A percentile compares a stretch with the other conserved stretches of the same genome.
Conservation (phyloP, 2,797 vertebrate genomes). For the Lacerta agilis region DNA sequence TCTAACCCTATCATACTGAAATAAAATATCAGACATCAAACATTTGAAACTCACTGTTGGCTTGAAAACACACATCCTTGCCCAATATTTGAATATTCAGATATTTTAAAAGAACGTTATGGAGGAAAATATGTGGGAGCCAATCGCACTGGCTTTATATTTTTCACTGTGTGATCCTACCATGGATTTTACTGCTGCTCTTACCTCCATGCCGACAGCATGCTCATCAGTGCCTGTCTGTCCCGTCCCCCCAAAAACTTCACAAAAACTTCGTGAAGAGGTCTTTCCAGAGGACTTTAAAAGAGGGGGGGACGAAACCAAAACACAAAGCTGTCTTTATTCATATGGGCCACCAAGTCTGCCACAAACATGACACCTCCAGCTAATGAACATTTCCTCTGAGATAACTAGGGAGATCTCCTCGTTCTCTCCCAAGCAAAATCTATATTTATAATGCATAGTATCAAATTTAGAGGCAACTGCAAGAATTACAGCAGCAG, state of each 20-base stretch:
- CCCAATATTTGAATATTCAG: not conserved
- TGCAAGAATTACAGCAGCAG: slow-evolving; percentile 39
- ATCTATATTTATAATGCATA: slow-evolving; percentile 33
- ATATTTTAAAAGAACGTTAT: not conserved
- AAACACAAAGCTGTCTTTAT: slow-evolving; percentile 56
- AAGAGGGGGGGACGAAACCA: not conserved
- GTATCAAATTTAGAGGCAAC: slow-evolving; percentile 17
- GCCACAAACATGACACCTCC: slow-evolving; percentile 47
- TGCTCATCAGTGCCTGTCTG: not conserved
- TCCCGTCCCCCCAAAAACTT: slow-evolving; percentile 15
- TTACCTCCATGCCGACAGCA: not conserved
- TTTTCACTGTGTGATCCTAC: not conserved
- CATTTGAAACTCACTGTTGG: not conserved
- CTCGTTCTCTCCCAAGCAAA: slow-evolving; percentile 13
- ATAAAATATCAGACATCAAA: not conserved
- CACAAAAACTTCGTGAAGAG: slow-evolving; percentile 36
- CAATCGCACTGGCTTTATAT: not conserved
- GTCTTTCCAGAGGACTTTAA: slow-evolving; percentile 33
- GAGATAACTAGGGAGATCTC: slow-evolving; percentile 40
- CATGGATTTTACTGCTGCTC: not conserved
- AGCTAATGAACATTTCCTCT: slow-evolving; percentile 41
- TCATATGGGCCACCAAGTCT: slow-evolving; percentile 44
- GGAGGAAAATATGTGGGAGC: not conserved
- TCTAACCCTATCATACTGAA: not conserved
- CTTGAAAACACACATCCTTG: not conserved